Evolutionary conservation across 2,888 invertebrate genomes (phyloP).

Genomic region (Ennomos erosarius): DNA sequence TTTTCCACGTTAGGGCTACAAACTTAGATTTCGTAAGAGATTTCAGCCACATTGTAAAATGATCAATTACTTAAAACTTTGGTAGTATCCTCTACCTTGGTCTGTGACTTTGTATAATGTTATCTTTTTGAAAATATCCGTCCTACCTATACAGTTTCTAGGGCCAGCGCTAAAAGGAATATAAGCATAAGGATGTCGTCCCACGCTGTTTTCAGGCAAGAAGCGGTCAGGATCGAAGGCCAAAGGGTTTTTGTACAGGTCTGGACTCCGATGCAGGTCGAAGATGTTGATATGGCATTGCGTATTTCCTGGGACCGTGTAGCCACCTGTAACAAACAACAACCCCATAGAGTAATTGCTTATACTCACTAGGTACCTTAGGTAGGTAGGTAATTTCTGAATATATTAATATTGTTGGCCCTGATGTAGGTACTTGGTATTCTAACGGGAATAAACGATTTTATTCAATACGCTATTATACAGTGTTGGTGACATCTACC

Average conservation of each 20-base stretch:
- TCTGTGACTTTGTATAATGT: no score
- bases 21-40: no score
- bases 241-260: conserved; percentile 87
- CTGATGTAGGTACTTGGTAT: no score
- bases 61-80: not conserved
- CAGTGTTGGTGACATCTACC: no score
- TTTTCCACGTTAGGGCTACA: no score
- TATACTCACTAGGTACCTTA: no score
- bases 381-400: no score
- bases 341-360: no score
- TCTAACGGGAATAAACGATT: no score
- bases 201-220: conserved; percentile 78
- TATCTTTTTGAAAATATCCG: not conserved
- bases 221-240: conserved; percentile 90
- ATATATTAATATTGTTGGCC: no score
- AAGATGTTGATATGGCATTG: conserved; percentile 82
- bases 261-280: conserved; percentile 86
- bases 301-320: conserved; percentile 75
- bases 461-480: no score
- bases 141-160: conserved; percentile 85
- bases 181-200: conserved; percentile 87
- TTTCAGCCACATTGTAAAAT: not conserved
- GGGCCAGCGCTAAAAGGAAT: conserved; percentile 89
- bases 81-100: no score
- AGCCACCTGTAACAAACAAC: conserved; percentile 54